These are phyloP conservation scores for Gari tellinella DNA, from an alignment of 2,888 invertebrate genomes.

Conservation along the genomic window DNA sequence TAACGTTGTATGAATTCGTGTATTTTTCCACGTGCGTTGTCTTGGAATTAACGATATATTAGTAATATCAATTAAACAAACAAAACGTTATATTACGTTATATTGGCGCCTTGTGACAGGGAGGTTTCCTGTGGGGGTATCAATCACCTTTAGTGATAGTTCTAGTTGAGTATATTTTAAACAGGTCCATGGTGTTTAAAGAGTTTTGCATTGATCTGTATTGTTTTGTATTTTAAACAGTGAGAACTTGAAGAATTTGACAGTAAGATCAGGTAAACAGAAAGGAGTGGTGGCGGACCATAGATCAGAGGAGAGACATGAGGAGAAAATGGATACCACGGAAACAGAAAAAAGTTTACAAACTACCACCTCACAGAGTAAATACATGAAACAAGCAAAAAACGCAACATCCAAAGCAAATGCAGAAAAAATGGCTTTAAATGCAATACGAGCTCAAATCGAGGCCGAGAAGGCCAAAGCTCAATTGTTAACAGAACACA, in stretches of 20 bases:
- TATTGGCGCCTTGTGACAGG: no score
- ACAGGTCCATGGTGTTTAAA: no score
- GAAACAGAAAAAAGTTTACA: constrained; percentile 60
- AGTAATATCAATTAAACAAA: no score
- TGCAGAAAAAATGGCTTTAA: constrained; percentile 64
- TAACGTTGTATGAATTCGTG: no score
- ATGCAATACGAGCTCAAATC: constrained; percentile 52
- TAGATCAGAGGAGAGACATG: constrained; percentile 48
- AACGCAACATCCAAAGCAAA: constrained; percentile 71
- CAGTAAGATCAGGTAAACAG: constrained; percentile 63
- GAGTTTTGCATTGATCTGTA: no score
- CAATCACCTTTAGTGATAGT: no score
- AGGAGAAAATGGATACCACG: constrained; percentile 71
- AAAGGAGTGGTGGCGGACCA: constrained; percentile 40
- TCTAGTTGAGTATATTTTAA: no score
- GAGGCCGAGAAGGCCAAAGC: constrained; percentile 37
- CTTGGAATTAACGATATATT: no score
- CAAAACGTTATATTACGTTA: no score
- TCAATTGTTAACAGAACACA: constrained; percentile 17
- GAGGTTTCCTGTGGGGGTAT: no score
- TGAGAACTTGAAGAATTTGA: constrained; percentile 73
- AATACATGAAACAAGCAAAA: constrained; percentile 77
- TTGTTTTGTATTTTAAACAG: constrained; percentile 39
- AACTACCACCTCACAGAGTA: constrained; percentile 67
- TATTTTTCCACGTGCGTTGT: no score